Base-by-base conservation (phyloP, 1,140 invertebrate species). In the Liolophura sinensis region DNA sequence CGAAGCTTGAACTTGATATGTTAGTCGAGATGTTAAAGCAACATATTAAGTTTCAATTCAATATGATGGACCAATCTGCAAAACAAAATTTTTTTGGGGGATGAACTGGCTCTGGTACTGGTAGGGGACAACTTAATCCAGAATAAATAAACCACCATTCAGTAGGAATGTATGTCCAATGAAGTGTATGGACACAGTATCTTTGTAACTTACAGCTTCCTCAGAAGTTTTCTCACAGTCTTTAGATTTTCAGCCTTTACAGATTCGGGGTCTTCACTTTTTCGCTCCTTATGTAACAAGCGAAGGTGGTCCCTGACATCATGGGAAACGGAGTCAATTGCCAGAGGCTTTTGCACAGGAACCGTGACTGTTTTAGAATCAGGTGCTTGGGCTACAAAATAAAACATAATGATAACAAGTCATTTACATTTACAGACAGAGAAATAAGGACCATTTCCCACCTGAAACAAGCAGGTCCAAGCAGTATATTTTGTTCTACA, bases 281-380 rank as follows among this genome's bases (percentile, higher is more conserved):
- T 77, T 18, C 75, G 69, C 59, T 77, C 73, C 70, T 77, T 81
- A 59, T 78, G 80, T 4, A 80, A 64, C 55, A 75, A 54, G 16
- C 72, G 73, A 50, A 81, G 71, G 62, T 82, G 79, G 64, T 82
- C 76, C 57, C 75, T 65, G 48, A 82, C 78, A 59, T 82, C 73
- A 65, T 82, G 75, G 12, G 79, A 75, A 24, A 73, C 69, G 52
- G 65, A 64, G 58, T 73, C 71, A 25, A 72, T 62, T 16, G 69
- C 15, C 50, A n/a, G 27, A 22, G n/a, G 40, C 52, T 9, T 59
- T 48, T 58, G 56, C 55, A 55, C 20, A 46, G 24, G 52, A 7
- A 57, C 62, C 4, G 3, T 0, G 7, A 57, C 31, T 47, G n/a
- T 46, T 27, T 18, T 11, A 56, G 16, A 49, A 54, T 49, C 40